These are phyloP conservation scores for Ricordea florida DNA, from an alignment of 92 coral and sea anemone genomes.

Conservation along the genomic window DNA sequence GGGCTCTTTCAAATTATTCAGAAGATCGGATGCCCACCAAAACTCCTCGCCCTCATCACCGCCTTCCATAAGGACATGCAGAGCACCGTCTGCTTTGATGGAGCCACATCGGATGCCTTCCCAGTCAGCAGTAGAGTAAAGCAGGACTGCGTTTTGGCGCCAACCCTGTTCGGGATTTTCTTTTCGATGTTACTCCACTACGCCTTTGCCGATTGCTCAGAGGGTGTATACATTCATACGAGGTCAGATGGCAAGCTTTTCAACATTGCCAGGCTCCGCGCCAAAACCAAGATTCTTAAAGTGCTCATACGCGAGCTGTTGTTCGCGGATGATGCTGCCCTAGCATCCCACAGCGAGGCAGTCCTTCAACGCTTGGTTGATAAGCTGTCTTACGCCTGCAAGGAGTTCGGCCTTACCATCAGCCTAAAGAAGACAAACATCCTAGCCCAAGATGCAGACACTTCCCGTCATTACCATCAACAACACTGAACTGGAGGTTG, in stretches of 20 bases:
- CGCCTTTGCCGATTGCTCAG: too few relatives aligned
- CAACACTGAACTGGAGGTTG: slow-evolving; percentile 1
- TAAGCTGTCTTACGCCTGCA: slow-evolving; percentile 23
- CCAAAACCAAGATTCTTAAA: slow-evolving; percentile 10
- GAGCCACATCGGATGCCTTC: neutral
- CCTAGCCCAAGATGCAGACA: slow-evolving; percentile 37
- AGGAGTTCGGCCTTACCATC: slow-evolving; percentile 20
- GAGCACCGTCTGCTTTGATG: neutral
- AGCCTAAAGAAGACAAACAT: slow-evolving; percentile 32
- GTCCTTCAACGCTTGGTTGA: slow-evolving; percentile 9
- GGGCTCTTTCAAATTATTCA: neutral
- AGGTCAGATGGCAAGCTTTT: slow-evolving; percentile 7
- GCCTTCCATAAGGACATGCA: neutral
- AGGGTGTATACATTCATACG: slow-evolving; percentile 25
- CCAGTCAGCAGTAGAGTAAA: neutral
- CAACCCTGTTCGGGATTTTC: too few relatives aligned
- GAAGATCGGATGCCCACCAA: neutral
- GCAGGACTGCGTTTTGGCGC: neutral
- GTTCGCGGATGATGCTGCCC: slow-evolving; percentile 22
- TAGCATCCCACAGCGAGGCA: slow-evolving; percentile 6
- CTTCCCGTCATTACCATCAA: slow-evolving; percentile 8
- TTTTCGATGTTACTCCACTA: too few relatives aligned
- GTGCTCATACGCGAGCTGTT: slow-evolving; percentile 9
- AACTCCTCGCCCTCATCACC: neutral
- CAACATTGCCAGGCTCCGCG: slow-evolving; percentile 16